Evolutionary conservation across 2,113 vertebrate genomes (phyloP).

Genomic region (Myanophis thanlyinensis): DNA sequence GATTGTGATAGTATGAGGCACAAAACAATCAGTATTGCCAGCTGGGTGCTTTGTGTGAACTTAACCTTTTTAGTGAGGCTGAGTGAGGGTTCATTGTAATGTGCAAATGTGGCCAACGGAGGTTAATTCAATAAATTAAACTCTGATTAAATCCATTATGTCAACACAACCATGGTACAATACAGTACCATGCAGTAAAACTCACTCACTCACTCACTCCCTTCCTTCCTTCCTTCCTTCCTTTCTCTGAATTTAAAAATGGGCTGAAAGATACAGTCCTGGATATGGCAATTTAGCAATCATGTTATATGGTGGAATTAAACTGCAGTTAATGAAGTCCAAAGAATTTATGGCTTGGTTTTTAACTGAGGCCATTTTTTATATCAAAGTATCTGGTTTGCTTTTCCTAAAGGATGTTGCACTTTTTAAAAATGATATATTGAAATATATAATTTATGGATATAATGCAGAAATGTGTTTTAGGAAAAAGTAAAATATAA

Average conservation of each 20-base stretch:
- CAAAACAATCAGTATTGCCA: neutral
- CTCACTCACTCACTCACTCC: neutral
- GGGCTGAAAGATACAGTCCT: neutral
- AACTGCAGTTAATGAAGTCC: neutral
- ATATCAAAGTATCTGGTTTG: neutral
- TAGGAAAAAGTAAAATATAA: neutral
- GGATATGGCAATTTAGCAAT: neutral
- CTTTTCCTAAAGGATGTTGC: neutral
- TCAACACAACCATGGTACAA: neutral
- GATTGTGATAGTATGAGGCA: neutral
- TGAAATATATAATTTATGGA: neutral
- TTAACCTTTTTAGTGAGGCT: neutral
- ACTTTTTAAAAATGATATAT: neutral
- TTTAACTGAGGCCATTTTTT: neutral
- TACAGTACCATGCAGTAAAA: neutral
- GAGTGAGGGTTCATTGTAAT: neutral
- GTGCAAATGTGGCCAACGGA: neutral
- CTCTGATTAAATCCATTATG: neutral
- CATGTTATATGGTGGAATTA: neutral
- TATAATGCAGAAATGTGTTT: neutral
- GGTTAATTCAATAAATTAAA: neutral
- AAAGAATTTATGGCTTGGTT: neutral
- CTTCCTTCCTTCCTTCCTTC: too few relatives aligned
- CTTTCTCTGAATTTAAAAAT: too few relatives aligned
- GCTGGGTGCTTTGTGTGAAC: neutral